phyloP scores from a whole-genome alignment of 2,888 invertebrate species.

The Eumacrocentrus americanus region DNA sequence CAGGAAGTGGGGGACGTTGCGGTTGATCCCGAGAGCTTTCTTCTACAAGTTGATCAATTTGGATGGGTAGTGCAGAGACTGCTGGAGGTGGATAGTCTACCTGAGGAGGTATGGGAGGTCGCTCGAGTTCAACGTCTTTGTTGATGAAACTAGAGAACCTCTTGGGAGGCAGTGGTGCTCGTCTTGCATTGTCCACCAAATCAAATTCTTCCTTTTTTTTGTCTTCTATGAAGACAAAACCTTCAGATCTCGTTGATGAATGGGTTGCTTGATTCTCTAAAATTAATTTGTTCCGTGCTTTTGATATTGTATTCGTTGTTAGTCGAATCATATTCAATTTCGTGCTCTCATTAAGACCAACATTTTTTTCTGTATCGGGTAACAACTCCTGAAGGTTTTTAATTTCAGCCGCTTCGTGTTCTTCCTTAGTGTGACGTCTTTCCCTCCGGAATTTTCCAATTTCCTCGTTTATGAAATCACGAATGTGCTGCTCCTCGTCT shows the following conservation, averaged over 20 bases:
- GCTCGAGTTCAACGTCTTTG: slow-evolving; percentile 35
- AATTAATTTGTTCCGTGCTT: slow-evolving; percentile 10
- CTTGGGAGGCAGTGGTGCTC: slow-evolving; percentile 34
- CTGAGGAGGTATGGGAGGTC: slow-evolving; percentile 31
- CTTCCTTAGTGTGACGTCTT: slow-evolving; percentile 52
- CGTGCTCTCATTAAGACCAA: background rate
- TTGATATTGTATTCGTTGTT: background rate
- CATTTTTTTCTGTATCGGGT: background rate
- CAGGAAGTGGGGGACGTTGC: slow-evolving; percentile 40
- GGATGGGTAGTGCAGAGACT: slow-evolving; percentile 37
- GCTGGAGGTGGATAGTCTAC: slow-evolving; percentile 31
- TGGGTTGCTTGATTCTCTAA: slow-evolving; percentile 8
- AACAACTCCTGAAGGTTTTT: background rate
- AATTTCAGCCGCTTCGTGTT: slow-evolving; percentile 2
- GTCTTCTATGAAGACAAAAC: slow-evolving; percentile 3
- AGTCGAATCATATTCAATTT: background rate
- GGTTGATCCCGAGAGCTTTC: background rate
- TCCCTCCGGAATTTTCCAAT: slow-evolving; percentile 59
- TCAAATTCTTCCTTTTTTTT: slow-evolving; percentile 21
- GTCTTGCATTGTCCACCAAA: slow-evolving; percentile 5
- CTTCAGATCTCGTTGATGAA: slow-evolving; percentile 4
- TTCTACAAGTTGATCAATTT: slow-evolving; percentile 20
- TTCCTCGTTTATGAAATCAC: slow-evolving; percentile 65
- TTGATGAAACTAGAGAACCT: slow-evolving; percentile 40
- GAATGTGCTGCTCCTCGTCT: slow-evolving; percentile 59